Evolutionary conservation across 2,113 vertebrate species (phyloP).

Genomic region (Mobula birostris): DNA sequence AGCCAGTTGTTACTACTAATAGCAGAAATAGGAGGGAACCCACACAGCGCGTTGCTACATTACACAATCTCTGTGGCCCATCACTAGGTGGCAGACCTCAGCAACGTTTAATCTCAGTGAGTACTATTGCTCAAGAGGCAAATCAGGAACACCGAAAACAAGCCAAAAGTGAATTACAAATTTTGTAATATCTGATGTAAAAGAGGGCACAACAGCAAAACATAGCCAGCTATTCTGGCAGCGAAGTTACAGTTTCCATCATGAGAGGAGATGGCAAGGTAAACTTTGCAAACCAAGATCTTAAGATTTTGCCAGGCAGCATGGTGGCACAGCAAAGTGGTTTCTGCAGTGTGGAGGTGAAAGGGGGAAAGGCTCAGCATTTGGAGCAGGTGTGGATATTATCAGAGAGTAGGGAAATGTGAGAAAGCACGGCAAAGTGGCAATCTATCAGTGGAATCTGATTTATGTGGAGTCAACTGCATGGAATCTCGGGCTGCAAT

Average conservation of each 20-base stretch:
- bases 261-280: neutral
- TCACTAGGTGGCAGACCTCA: constrained; percentile 30
- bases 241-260: neutral
- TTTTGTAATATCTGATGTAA: neutral
- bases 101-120: constrained; percentile 25
- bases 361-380: neutral
- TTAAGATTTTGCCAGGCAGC: neutral
- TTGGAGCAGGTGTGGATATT: neutral
- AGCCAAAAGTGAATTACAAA: neutral
- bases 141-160: neutral
- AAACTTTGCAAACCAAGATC: neutral
- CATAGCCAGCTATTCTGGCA: neutral
- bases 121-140: neutral
- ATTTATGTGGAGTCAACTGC: neutral
- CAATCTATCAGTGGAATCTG: neutral
- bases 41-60: neutral
- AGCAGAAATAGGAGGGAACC: neutral
- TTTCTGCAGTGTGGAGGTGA: neutral
- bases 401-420: neutral
- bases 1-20: neutral
- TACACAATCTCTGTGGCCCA: constrained; percentile 10
- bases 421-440: neutral
- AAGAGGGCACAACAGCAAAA: neutral
- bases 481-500: neutral
- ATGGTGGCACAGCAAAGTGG: neutral